phyloP scores from a whole-genome alignment of 2,888 invertebrate genomes.

The Torymus texanus region DNA sequence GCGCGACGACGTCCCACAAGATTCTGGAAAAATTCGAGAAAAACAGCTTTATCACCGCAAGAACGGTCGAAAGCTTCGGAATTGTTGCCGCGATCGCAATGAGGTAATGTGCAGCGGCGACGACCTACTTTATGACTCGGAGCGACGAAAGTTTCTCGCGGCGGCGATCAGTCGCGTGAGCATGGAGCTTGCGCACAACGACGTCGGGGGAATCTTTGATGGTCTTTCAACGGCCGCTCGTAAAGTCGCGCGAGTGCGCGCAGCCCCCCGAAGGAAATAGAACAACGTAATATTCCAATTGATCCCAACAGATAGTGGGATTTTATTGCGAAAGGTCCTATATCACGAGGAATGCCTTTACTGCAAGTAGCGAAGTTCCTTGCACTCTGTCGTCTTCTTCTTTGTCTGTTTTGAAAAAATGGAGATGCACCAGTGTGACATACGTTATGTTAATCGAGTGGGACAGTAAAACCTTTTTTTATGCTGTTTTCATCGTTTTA shows the following conservation, averaged over 20 bases:
- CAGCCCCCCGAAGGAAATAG: constrained; percentile 38
- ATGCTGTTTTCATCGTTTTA: too few species aligned
- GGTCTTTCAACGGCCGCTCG: constrained; percentile 38
- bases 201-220: constrained; percentile 40
- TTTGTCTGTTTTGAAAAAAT: too few species aligned
- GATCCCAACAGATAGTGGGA: constrained; percentile 24
- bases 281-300: constrained; percentile 50
- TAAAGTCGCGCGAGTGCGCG: constrained; percentile 33
- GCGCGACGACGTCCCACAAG: too few species aligned
- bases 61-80: too few species aligned
- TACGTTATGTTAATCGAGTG: too few species aligned
- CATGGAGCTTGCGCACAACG: constrained; percentile 1
- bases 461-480: too few species aligned
- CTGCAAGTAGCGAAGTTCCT: too few species aligned
- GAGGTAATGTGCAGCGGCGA: constrained; percentile 10
- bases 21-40: too few species aligned
- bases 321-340: constrained; percentile 22
- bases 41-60: too few species aligned
- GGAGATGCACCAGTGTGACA: too few species aligned
- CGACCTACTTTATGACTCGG: constrained; percentile 47
- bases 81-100: constrained; percentile 1
- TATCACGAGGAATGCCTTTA: background rate
- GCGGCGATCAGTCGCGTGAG: constrained; percentile 27
- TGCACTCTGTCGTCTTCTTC: too few species aligned
- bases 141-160: constrained; percentile 44